A percentile compares a stretch with the other conserved stretches of the same genome.
These are phyloP conservation scores for Calephelis nemesis DNA, from an alignment of 1,140 invertebrate species.

Conservation along the genomic window DNA sequence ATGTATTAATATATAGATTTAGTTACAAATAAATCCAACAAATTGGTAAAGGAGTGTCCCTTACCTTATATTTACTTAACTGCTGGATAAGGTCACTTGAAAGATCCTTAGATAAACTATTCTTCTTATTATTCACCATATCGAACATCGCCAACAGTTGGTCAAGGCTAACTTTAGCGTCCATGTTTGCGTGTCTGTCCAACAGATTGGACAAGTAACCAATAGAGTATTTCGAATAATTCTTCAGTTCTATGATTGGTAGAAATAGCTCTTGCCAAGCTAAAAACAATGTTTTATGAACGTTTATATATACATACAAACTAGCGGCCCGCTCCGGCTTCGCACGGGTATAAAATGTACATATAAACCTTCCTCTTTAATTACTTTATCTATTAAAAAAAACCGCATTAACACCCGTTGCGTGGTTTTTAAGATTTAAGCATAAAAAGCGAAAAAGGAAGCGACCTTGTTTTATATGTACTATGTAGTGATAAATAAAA, in stretches of 20 bases:
- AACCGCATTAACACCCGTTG: too few species aligned
- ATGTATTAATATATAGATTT: too few species aligned
- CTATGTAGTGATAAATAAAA: too few species aligned
- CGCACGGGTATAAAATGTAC: too few species aligned
- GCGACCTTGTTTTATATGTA: too few species aligned
- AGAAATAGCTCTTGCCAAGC: conserved; percentile 91
- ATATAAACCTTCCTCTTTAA: too few species aligned
- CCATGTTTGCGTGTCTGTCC: conserved; percentile 80
- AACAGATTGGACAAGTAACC: conserved; percentile 85
- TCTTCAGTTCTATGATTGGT: conserved; percentile 86
- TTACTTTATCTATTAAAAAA: too few species aligned
- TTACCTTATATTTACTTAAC: conserved; percentile 75
- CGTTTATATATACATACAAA: neutral
- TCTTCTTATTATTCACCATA: conserved; percentile 57
- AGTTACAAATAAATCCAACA: too few species aligned
- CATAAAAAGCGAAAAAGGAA: too few species aligned
- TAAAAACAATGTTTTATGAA: conserved; percentile 45
- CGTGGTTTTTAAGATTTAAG: too few species aligned
- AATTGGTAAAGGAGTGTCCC: neutral
- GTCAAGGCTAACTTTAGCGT: conserved; percentile 84
- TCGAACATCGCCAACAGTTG: conserved; percentile 66
- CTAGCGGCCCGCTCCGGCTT: too few species aligned
- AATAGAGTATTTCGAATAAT: conserved; percentile 85
- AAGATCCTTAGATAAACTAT: conserved; percentile 56
- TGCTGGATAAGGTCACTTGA: conserved; percentile 72